Conservation (phyloP, 2,113 vertebrate species). For the Octodon degus region DNA sequence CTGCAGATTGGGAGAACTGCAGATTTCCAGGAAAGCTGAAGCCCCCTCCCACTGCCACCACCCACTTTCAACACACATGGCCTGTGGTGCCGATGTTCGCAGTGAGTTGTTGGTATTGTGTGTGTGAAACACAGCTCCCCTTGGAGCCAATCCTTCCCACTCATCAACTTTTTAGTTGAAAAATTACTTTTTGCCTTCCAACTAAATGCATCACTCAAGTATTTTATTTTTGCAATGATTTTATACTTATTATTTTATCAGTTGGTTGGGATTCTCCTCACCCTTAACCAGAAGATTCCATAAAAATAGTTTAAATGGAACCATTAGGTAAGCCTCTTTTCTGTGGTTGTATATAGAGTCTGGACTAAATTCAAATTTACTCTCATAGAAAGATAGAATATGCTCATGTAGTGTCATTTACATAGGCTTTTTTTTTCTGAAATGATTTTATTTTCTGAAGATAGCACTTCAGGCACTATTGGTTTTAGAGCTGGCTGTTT, state of each 20-base stretch:
- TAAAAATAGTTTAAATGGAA: neutral
- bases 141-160: neutral
- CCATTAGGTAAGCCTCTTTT: neutral
- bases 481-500: neutral
- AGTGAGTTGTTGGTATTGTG: neutral
- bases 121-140: neutral
- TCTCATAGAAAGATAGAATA: neutral
- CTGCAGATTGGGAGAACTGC: neutral
- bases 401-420: neutral
- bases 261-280: neutral
- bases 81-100: constrained; percentile 17
- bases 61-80: neutral
- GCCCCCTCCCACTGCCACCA: neutral
- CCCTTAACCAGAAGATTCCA: neutral
- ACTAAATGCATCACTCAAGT: neutral
- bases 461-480: neutral
- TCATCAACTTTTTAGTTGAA: neutral
- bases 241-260: neutral
- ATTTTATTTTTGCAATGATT: neutral
- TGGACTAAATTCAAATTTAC: neutral
- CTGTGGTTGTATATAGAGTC: neutral
- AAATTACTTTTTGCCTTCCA: neutral
- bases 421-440: neutral
- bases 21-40: neutral
- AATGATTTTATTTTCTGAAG: constrained; percentile 9